phyloP scores from a whole-genome alignment of 2,888 invertebrate species.

The Tachina lurida region DNA sequence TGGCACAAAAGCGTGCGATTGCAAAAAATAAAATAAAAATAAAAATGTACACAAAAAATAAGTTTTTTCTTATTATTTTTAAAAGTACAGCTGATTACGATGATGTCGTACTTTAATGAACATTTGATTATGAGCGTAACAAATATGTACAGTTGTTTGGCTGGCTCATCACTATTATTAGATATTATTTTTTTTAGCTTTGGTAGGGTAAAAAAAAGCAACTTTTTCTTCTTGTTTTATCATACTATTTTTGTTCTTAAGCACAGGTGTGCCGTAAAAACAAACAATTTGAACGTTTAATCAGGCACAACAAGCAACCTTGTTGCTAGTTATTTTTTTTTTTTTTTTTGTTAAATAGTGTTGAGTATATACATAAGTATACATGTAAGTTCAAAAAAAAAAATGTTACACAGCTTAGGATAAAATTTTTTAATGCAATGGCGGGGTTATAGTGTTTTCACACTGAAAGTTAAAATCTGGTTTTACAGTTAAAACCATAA shows the following conservation, averaged over 20 bases:
- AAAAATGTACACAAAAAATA: not conserved
- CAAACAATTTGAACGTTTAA: conserved; percentile 18
- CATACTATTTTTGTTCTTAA: not conserved
- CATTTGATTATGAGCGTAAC: conserved; percentile 45
- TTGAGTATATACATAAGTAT: not conserved
- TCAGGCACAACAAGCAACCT: conserved; percentile 20
- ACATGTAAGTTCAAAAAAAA: not conserved
- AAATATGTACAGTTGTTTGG: conserved; percentile 30
- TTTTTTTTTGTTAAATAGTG: conserved; percentile 7
- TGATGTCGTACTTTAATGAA: conserved; percentile 42
- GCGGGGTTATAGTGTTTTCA: too few species aligned
- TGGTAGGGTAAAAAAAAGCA: not conserved
- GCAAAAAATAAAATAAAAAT: conserved; percentile 27
- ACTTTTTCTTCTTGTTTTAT: not conserved
- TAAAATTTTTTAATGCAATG: not conserved
- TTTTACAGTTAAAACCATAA: too few species aligned
- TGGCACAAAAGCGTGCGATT: conserved; percentile 67
- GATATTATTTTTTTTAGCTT: conserved; percentile 35
- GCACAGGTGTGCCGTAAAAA: conserved; percentile 54
- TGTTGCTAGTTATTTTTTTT: conserved; percentile 15
- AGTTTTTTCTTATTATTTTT: conserved; percentile 2
- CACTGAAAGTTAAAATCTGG: too few species aligned
- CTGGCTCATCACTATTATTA: conserved; percentile 51
- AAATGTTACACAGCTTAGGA: not conserved
- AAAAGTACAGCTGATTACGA: conserved; percentile 11